These are phyloP conservation scores for Zoanthus gigantus DNA, from an alignment of 92 coral and sea anemone species.

Conservation along the genomic window DNA sequence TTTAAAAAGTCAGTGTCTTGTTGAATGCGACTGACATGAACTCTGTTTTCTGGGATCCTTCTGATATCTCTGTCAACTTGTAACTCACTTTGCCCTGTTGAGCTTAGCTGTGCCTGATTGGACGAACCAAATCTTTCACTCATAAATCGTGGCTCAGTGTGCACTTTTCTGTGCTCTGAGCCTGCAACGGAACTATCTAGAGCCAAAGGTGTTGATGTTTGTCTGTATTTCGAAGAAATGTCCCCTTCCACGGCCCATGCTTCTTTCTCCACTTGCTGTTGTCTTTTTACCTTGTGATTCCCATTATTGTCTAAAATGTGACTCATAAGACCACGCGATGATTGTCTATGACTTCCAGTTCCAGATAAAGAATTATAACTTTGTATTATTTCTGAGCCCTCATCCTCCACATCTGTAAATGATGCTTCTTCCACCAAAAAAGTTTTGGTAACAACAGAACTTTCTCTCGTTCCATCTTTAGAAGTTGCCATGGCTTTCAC, in stretches of 20 bases:
- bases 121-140: slow-evolving; percentile 82
- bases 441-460: slow-evolving; percentile 92
- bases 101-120: slow-evolving; percentile 68
- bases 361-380: slow-evolving; percentile 67
- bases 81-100: slow-evolving; percentile 59
- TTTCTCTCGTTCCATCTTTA: slow-evolving; percentile 95
- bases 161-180: slow-evolving; percentile 71
- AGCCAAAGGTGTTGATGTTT: slow-evolving; percentile 67
- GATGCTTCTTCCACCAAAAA: slow-evolving; percentile 84
- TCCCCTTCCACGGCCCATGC: slow-evolving; percentile 62
- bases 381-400: slow-evolving; percentile 57
- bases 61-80: slow-evolving; percentile 67
- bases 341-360: slow-evolving; percentile 66
- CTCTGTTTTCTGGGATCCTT: slow-evolving; percentile 70
- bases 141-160: slow-evolving; percentile 80
- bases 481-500: slow-evolving; percentile 99
- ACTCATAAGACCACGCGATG: slow-evolving; percentile 64
- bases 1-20: slow-evolving; percentile 87
- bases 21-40: slow-evolving; percentile 72
- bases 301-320: slow-evolving; percentile 57
- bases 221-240: slow-evolving; percentile 50
- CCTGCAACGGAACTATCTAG: slow-evolving; percentile 64
- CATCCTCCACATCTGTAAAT: slow-evolving; percentile 52
- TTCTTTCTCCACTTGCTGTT: slow-evolving; percentile 38
- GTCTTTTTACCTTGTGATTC: slow-evolving; percentile 13